phyloP scores from a whole-genome alignment of 2,113 vertebrate genomes.

The Syngnathus floridae region DNA sequence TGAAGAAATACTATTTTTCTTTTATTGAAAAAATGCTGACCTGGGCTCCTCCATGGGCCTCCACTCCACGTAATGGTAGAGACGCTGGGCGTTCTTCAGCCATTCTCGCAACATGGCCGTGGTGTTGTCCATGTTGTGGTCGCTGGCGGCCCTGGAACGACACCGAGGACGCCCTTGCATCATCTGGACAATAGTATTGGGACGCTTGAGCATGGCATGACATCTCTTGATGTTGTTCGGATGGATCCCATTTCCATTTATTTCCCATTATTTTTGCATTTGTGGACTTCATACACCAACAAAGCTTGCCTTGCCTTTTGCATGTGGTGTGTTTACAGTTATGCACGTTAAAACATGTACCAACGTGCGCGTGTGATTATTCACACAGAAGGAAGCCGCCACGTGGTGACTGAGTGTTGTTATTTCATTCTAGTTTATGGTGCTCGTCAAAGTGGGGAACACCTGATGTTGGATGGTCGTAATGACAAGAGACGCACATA shows the following conservation, averaged over 20 bases:
- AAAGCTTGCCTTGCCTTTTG: no score
- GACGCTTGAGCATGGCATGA: no score
- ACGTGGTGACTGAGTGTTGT: background rate
- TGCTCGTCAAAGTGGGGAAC: background rate
- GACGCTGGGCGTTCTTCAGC: conserved; percentile 79
- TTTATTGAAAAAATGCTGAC: conserved; percentile 63
- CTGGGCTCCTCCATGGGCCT: conserved; percentile 85
- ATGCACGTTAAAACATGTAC: background rate
- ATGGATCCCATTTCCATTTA: no score
- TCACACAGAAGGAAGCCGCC: background rate
- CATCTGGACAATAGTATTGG: background rate
- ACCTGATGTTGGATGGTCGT: background rate
- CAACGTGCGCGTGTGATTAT: background rate
- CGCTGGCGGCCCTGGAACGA: conserved; percentile 82
- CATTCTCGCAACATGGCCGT: conserved; percentile 87
- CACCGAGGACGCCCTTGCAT: background rate
- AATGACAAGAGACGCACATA: background rate
- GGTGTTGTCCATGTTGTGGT: conserved; percentile 91
- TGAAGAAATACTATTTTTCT: no score
- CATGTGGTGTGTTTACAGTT: background rate
- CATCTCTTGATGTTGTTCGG: no score
- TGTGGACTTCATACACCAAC: no score
- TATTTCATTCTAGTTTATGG: background rate
- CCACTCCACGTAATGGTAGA: conserved; percentile 95
- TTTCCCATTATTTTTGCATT: no score